Base-by-base conservation (phyloP, 64 coral and sea anemone species). In the Porites australiensis region DNA sequence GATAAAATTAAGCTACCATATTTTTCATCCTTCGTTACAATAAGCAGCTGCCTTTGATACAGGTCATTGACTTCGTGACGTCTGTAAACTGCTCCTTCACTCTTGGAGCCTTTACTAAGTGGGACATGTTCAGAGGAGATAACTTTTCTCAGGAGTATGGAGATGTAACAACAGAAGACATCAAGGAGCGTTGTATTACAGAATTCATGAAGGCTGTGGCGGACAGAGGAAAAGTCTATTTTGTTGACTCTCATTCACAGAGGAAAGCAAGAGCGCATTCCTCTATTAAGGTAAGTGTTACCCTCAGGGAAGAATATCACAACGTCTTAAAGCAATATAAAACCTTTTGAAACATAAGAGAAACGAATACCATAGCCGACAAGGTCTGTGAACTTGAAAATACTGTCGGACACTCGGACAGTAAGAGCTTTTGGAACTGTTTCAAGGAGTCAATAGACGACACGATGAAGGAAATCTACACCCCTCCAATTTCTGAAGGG, bases 161-260 rank as follows among this genome's bases (percentile, higher is more conserved):
- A 13, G 75, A 78, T 12, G 55, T n/a, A 49, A 54, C 75, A 18
- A 49, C 18, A 78, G 75, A 54, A 14, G 75, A 78, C 51, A 13
- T 78, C 51, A 78, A 78, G 51, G 50, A 54, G 11, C 75, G 75
- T 50, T 78, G 75, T 13, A 6, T 10, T 9, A 16, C 18, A 78
- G 75, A 78, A 78, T 78, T 78, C 51, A 78, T 78, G 75, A 78
- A 6, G 4, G 75, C 75, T 57, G 75, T 78, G 13, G 53, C 75
- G 49, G 75, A 78, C 18, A 78, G 75, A 78, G 75, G 75, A 54
- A 54, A 12, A 23, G 75, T 78, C 20, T 78, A 22, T 50, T 78
- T 78, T 55, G 50, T 78, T 78, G 75, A 78, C 10, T 78, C 75
- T 4, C 75, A 78, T 19, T 18, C 75, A 4, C 75, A 57, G n/a